Conservation (phyloP, 2,888 invertebrate species). For the Taphrorychus bicolor region DNA sequence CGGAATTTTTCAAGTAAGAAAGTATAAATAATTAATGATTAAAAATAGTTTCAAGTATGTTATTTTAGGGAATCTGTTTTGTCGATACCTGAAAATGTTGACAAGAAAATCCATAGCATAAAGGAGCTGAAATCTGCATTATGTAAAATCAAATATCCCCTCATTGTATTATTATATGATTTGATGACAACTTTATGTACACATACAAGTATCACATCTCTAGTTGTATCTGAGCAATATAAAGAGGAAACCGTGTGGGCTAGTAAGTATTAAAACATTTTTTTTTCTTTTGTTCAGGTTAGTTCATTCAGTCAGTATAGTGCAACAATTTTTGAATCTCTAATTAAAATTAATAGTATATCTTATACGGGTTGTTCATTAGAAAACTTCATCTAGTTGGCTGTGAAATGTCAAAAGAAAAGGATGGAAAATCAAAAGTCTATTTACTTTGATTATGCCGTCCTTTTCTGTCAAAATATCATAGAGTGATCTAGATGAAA, state of each 20-base stretch:
- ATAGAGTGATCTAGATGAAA: no score
- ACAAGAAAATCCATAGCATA: neutral
- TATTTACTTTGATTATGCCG: no score
- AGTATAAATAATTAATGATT: neutral
- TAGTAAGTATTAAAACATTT: neutral
- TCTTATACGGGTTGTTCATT: no score
- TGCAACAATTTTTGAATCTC: no score
- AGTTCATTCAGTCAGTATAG: no score
- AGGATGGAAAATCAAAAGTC: no score
- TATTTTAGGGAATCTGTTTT: neutral
- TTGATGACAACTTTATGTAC: neutral
- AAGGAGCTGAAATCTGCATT: neutral
- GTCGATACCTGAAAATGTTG: neutral
- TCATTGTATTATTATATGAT: neutral
- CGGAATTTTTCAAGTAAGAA: slow-evolving; percentile 21
- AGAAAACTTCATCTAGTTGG: no score
- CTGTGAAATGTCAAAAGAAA: no score
- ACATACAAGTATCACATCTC: neutral
- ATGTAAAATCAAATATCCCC: neutral
- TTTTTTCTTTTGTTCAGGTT: no score
- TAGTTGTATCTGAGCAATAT: neutral
- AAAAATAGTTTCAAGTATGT: neutral
- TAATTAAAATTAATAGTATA: no score
- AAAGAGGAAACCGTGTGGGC: neutral
- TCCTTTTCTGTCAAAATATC: no score